Base-by-base conservation (phyloP, 1,140 invertebrate species). In the Dysdera silvatica region DNA sequence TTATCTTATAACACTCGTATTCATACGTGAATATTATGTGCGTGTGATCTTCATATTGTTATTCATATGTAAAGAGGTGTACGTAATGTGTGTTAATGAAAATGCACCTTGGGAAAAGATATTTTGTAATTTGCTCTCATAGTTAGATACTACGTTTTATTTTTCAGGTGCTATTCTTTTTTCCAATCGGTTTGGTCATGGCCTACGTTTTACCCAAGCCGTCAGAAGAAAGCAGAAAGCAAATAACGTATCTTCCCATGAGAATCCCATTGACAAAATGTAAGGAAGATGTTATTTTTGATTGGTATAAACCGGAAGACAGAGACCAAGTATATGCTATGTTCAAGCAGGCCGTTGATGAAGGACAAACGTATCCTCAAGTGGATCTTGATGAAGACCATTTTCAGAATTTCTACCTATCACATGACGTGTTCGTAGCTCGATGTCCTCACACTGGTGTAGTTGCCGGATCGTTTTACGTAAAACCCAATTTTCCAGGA, bases 401-500 rank as follows among this genome's bases (percentile, higher is more conserved):
- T n/a, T 73, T 73, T 43, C 56, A 68, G 10, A 26, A 60, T 2
- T 72, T 70, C 55, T 73, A 71, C 41, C 23, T 72, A 4, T 68
- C 71, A 0, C 68, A 71, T 55, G 62, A 72, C 23, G 66, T 66
- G 2, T 71, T 70, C 33, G 67, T 71, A n/a, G 65, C 67, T 33
- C 37, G 59, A 14, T 31, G 66, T 24, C 35, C 40, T 14, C 10
- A 12, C 1, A 45, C 63, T 8, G 37, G 40, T 5, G 54, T 65
- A 63, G 47, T 70, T 5, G 33, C 70, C 4, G 72, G 67, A 16
- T 63, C 65, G 4, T 72, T 73, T 37, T 72, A 73, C 40, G 66
- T 73, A 1, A 73, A 73, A 43, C 70, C 72, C 14, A 73, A 73
- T 28, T 73, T 71, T 55, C 70, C 72, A 6, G 72, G 72, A 2